Evolutionary conservation across 2,888 invertebrate species (phyloP), one percentile per base, ranked within the genome.

Genomic region (Phalera bucephala): DNA sequence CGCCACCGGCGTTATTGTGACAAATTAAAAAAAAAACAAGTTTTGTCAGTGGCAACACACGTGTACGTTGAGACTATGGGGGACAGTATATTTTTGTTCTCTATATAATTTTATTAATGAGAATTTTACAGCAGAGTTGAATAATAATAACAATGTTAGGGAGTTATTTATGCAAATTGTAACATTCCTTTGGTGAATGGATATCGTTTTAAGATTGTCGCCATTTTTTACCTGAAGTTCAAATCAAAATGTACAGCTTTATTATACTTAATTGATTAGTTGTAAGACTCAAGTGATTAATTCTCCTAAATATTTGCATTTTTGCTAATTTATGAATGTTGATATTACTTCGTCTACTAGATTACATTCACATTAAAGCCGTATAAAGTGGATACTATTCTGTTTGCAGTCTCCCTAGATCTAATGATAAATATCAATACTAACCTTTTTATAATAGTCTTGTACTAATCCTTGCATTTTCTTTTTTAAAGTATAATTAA

Each of bases 251-350:
- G 20, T 44, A 33, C 12, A 35, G 35, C 20, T 27, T 39, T 40
- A 29, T 44, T 37, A 46, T 51, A 46, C 45, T 37, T 61, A 57
- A 48, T 36, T 39, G 17, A 46, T 37, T 61, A 57, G 49, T 36
- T 39, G 17, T 64, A 64, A 67, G 68, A 34, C 52, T 31, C 41
- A 59, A 65, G 55, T 65, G 60, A 43, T 50, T 45, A 46, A 25
- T n/a, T 9, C 20, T 14, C 10, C 3, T 5, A 30, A 31, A 14
- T 25, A 14, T 17, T 10, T 26, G 19, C 12, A 1, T 26, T 26
- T 31, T n/a, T 19, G 26, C 13, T 22, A 19, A n/a, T n/a, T 26
- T 38, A 21, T 30, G 14, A 11, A 12, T 36, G 11, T 33, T 27
- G n/a, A n/a, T n/a, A n/a, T n/a, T n/a, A n/a, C n/a, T n/a, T n/a